A percentile compares a stretch with the other conserved stretches of the same genome.
These are phyloP conservation scores for Raja brachyura DNA, from an alignment of 2,113 vertebrate species.

Conservation along the genomic window DNA sequence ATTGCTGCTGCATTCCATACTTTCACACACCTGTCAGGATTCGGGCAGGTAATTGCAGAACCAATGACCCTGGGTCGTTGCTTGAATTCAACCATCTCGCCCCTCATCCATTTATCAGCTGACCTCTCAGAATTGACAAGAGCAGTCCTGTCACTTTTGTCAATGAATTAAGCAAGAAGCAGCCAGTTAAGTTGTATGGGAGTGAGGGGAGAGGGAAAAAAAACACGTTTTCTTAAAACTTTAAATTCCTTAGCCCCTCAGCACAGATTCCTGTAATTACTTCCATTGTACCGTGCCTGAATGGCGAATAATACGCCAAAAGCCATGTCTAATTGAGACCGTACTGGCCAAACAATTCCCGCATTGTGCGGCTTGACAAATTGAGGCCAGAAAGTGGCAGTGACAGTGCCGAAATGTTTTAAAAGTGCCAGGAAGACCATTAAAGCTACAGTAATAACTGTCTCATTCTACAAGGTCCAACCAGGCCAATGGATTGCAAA, in stretches of 20 bases:
- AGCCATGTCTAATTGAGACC: constrained; percentile 81
- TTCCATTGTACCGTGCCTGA: constrained; percentile 69
- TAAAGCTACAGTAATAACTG: constrained; percentile 81
- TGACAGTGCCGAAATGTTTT: constrained; percentile 75
- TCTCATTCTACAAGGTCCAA: constrained; percentile 60
- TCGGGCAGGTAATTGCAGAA: constrained; percentile 54
- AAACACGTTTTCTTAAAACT: constrained; percentile 57
- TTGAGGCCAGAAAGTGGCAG: constrained; percentile 80
- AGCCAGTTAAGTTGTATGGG: constrained; percentile 48
- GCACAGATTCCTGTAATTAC: constrained; percentile 82
- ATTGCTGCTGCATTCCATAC: neutral
- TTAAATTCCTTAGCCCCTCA: constrained; percentile 78
- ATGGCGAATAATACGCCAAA: constrained; percentile 71
- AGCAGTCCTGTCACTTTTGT: constrained; percentile 21
- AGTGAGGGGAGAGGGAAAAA: constrained; percentile 39
- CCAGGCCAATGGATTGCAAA: constrained; percentile 66
- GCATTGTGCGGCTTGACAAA: constrained; percentile 76
- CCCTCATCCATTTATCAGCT: neutral
- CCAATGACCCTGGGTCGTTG: constrained; percentile 46
- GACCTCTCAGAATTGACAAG: constrained; percentile 10
- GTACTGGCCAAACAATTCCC: constrained; percentile 80
- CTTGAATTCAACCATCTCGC: constrained; percentile 39
- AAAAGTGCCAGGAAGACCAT: constrained; percentile 73
- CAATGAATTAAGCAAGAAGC: constrained; percentile 19
- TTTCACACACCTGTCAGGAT: constrained; percentile 44